Evolutionary conservation across 2,888 invertebrate genomes (phyloP), one percentile per base, ranked within the genome.

Genomic region (Panopea generosa): DNA sequence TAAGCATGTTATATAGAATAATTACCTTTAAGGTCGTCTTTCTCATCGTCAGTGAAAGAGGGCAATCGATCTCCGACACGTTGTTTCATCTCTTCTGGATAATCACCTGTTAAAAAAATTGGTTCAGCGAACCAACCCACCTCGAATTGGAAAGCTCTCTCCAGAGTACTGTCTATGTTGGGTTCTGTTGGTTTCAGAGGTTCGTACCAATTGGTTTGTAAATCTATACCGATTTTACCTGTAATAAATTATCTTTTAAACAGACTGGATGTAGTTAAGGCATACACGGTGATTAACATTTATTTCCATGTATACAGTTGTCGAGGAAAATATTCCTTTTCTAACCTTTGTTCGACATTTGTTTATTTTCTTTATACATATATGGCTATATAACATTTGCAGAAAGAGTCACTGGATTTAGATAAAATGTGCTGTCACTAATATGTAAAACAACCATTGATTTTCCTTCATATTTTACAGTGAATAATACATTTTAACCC

Each of bases 91-190:
- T 82, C 75, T 2, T 66, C 50, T 0, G 87, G 86, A 43, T 88
- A 96, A 92, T 96, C 95, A 4, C 91, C 91, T 50, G 83, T 72
- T 6, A 81, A 74, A 16, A 73, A 61, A 14, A 91, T 82, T 7
- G 91, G 89, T 29, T 87, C 79, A 9, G 88, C 87, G 65, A 88
- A 89, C 89, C 87, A 88, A 11, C 90, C 91, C 4, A 88, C 59
- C 4, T 77, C 65, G 68, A 87, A 87, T 69, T 84, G 77, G 16
- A 75, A 66, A 2, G 72, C 77, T 26, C 82, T 62, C 7, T 81
- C 77, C 2, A 84, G 63, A 1, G 87, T 84, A 3, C 57, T 77
- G 14, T 73, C 26, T 27, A 86, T 84, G 6, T 53, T 69, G 2
- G 62, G 40, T 29, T 74, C 80, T 6, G 56, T 22, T 0, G 59